phyloP scores from a whole-genome alignment of 2,888 invertebrate species.

The Halocaridina rubra region DNA sequence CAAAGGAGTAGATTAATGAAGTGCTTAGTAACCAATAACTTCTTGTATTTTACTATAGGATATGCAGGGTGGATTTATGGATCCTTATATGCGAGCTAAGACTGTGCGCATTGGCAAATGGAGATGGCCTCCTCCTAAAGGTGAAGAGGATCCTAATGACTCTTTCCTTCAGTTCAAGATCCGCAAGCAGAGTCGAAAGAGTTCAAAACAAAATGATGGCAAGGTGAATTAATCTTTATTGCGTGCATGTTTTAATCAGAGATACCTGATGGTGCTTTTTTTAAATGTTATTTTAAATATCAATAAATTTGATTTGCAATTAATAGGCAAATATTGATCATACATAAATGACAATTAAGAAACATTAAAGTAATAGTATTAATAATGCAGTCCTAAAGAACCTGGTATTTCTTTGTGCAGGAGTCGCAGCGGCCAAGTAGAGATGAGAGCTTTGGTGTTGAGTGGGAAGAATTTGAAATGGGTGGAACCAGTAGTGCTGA shows the following conservation, averaged over 20 bases:
- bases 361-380: too few relatives aligned
- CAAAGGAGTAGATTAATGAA: too few relatives aligned
- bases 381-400: too few relatives aligned
- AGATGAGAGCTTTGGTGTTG: conserved; percentile 61
- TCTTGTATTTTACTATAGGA: conserved; percentile 81
- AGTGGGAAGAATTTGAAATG: conserved; percentile 63
- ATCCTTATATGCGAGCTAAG: conserved; percentile 92
- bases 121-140: conserved; percentile 90
- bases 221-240: conserved; percentile 51
- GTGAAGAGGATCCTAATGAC: conserved; percentile 70
- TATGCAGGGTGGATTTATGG: conserved; percentile 83
- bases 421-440: conserved; percentile 37
- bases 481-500: conserved; percentile 46
- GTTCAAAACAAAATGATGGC: conserved; percentile 59
- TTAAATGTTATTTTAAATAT: too few relatives aligned
- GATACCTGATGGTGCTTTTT: too few relatives aligned
- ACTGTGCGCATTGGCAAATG: conserved; percentile 95
- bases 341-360: too few relatives aligned
- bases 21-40: too few relatives aligned
- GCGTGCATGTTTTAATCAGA: too few relatives aligned
- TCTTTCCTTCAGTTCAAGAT: conserved; percentile 87
- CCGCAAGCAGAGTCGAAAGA: conserved; percentile 69
- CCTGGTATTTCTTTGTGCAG: too few relatives aligned
- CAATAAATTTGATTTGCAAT: too few relatives aligned
- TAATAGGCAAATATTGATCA: too few relatives aligned